phyloP scores from a whole-genome alignment of 2,888 invertebrate genomes.

The Lysandra coridon region DNA sequence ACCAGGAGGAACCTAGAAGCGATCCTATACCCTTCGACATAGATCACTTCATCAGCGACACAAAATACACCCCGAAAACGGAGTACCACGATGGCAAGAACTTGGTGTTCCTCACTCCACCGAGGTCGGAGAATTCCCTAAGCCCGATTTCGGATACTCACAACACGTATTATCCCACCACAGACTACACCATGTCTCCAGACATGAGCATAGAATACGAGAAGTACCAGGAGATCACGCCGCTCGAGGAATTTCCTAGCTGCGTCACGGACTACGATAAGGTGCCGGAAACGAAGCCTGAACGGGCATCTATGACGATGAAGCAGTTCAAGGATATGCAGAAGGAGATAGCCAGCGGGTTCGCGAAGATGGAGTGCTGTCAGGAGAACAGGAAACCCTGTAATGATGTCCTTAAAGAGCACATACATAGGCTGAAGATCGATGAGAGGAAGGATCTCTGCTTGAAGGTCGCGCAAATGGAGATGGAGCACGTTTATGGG shows the following conservation, averaged over 20 bases:
- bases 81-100: constrained; percentile 36
- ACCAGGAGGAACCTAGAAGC: constrained; percentile 1
- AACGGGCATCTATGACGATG: constrained; percentile 41
- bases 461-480: constrained; percentile 56
- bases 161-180: constrained; percentile 49
- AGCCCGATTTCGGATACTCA: constrained; percentile 60
- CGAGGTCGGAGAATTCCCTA: constrained; percentile 57
- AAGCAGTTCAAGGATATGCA: constrained; percentile 67
- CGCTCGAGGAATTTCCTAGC: constrained; percentile 47
- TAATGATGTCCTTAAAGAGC: constrained; percentile 57
- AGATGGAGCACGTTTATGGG: constrained; percentile 59
- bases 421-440: constrained; percentile 50
- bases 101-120: constrained; percentile 58
- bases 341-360: constrained; percentile 57
- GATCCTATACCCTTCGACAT: constrained; percentile 7
- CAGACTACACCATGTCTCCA: constrained; percentile 56
- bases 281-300: constrained; percentile 36
- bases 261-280: constrained; percentile 38
- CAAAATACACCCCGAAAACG: background rate
- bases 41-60: background rate
- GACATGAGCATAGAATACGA: constrained; percentile 58
- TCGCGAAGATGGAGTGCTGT: constrained; percentile 65
- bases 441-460: constrained; percentile 55
- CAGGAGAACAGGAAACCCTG: constrained; percentile 51
- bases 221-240: constrained; percentile 58